phyloP scores from a whole-genome alignment of 2,113 vertebrate species.

The Uria lomvia region DNA sequence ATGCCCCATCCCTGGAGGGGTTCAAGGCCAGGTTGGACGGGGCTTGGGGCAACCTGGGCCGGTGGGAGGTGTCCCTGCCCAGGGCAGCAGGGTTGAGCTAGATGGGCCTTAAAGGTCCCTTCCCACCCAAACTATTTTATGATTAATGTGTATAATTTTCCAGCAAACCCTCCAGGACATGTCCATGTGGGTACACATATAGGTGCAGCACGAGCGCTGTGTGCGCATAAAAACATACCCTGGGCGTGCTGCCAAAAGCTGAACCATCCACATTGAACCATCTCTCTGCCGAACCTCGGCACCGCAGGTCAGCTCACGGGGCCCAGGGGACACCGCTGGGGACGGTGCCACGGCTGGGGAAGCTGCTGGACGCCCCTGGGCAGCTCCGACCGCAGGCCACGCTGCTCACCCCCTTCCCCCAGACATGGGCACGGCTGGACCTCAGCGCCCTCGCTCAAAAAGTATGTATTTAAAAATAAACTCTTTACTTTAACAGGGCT shows the following conservation, averaged over 20 bases:
- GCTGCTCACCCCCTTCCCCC: not conserved
- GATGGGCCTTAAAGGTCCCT: not conserved
- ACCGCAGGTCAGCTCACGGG: rapidly evolving
- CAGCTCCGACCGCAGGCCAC: rapidly evolving
- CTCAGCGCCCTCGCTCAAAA: not conserved
- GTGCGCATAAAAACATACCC: rapidly evolving
- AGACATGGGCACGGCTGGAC: not conserved
- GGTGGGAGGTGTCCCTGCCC: not conserved
- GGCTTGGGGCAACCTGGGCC: not conserved
- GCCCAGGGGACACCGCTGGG: not conserved
- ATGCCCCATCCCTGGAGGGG: not conserved
- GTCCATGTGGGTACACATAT: rapidly evolving
- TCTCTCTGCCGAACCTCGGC: rapidly evolving
- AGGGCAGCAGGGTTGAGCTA: not conserved
- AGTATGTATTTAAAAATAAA: rapidly evolving
- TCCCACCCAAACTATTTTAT: not conserved
- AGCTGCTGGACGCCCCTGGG: not conserved
- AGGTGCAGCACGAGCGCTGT: rapidly evolving
- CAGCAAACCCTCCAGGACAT: rapidly evolving
- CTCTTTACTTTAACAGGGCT: not conserved
- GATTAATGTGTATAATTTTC: not conserved
- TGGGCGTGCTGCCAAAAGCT: not conserved
- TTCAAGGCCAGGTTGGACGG: not conserved
- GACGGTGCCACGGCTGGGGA: rapidly evolving
- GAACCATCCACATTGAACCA: rapidly evolving